Percentiles rank a stretch among this genome's conserved stretches.
phyloP scores from a whole-genome alignment of 2,113 vertebrate species.

The Chlamydotis undulata region DNA sequence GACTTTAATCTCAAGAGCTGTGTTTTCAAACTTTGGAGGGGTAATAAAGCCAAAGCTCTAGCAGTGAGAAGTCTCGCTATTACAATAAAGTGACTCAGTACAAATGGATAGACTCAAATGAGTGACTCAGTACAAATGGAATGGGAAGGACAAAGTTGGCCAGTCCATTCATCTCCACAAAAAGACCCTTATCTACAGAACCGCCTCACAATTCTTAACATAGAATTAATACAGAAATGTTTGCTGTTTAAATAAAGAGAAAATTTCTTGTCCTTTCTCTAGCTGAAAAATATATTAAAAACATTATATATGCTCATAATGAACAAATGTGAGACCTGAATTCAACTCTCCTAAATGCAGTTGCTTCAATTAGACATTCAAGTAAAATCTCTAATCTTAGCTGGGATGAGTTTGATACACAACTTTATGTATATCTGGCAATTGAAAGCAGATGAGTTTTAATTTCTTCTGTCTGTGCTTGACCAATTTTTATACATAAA shows the following conservation, averaged over 20 bases:
- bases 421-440: neutral
- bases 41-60: neutral
- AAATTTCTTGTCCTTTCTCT: neutral
- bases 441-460: neutral
- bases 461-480: neutral
- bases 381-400: neutral
- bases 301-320: neutral
- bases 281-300: neutral
- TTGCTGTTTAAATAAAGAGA: neutral
- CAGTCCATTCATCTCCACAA: neutral
- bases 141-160: neutral
- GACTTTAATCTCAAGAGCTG: neutral
- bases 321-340: neutral
- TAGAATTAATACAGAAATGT: neutral
- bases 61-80: neutral
- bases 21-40: neutral
- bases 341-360: neutral
- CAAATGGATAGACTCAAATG: neutral
- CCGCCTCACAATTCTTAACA: neutral
- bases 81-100: neutral
- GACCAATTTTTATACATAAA: neutral
- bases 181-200: neutral
- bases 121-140: neutral
- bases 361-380: neutral
- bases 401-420: neutral